A percentile compares a stretch with the other conserved stretches of the same genome.
Conservation (phyloP, 2,113 vertebrate genomes). For the Mus pahari region DNA sequence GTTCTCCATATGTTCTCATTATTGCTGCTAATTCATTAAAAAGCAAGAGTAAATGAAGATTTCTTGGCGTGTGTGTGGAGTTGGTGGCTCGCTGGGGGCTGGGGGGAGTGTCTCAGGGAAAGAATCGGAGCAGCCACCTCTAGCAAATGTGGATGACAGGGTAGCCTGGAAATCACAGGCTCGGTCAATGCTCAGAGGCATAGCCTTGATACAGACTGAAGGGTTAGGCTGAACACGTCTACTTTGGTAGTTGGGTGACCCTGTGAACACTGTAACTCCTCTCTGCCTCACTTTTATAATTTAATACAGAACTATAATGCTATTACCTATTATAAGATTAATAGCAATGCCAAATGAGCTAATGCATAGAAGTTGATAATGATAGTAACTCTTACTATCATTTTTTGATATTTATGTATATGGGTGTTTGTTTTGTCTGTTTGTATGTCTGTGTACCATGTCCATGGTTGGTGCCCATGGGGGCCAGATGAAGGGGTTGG, state of each 20-base stretch:
- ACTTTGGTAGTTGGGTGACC: neutral
- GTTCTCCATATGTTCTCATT: neutral
- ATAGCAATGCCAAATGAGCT: neutral
- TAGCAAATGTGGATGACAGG: neutral
- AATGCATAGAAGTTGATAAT: neutral
- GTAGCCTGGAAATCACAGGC: neutral
- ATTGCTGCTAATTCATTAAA: neutral
- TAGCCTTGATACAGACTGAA: neutral
- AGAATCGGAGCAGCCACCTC: neutral
- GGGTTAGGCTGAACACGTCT: neutral
- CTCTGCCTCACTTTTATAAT: neutral
- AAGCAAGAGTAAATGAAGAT: neutral
- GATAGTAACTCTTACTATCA: neutral
- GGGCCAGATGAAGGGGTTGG: neutral
- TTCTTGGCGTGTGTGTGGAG: neutral
- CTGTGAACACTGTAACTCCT: neutral
- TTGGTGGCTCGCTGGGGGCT: too few relatives aligned
- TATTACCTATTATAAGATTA: neutral
- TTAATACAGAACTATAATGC: neutral
- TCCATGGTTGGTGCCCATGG: neutral
- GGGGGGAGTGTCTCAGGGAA: too few relatives aligned
- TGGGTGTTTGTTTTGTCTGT: neutral
- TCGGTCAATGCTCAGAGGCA: neutral
- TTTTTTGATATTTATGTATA: neutral
- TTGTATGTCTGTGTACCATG: neutral